Percentiles rank a stretch among this genome's conserved stretches.
These are phyloP conservation scores for Steinernema scapterisci DNA, from an alignment of 2,888 invertebrate genomes.

Conservation along the genomic window DNA sequence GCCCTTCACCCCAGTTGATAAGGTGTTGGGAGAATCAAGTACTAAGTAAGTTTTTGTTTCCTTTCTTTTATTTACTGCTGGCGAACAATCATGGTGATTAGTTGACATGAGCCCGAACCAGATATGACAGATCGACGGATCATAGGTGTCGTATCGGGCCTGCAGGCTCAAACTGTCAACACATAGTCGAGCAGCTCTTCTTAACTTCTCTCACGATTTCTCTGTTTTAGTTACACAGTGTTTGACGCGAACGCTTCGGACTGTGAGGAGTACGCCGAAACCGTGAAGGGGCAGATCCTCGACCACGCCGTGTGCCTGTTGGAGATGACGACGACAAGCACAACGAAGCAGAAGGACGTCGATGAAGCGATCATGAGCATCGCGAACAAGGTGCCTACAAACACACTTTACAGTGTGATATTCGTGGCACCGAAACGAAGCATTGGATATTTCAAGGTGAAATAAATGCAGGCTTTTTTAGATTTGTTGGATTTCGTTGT, in stretches of 20 bases:
- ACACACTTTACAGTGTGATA: constrained; percentile 4
- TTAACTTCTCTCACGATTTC: not conserved
- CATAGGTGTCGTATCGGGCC: too few relatives aligned
- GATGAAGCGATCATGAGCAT: constrained; percentile 32
- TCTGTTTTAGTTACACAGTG: not conserved
- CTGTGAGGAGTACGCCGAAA: constrained; percentile 9
- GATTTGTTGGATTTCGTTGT: not conserved
- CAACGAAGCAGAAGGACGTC: constrained; percentile 23
- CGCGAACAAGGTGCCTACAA: not conserved
- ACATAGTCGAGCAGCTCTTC: too few relatives aligned
- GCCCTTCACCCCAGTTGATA: not conserved
- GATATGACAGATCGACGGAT: too few relatives aligned
- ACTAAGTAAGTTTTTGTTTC: constrained; percentile 6
- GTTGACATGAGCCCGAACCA: too few relatives aligned
- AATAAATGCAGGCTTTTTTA: not conserved
- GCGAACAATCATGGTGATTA: too few relatives aligned
- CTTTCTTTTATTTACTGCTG: too few relatives aligned
- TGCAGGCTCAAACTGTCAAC: too few relatives aligned
- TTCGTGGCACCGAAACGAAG: constrained; percentile 18
- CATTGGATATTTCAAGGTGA: constrained; percentile 15
- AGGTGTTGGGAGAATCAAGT: not conserved
- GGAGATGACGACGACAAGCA: constrained; percentile 7
- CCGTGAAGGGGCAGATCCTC: not conserved
- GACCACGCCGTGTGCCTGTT: constrained; percentile 7
- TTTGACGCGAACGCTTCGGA: not conserved